A percentile compares a stretch with the other conserved stretches of the same genome.
phyloP scores from a whole-genome alignment of 2,797 vertebrate species.

The Dicrostonyx torquatus region DNA sequence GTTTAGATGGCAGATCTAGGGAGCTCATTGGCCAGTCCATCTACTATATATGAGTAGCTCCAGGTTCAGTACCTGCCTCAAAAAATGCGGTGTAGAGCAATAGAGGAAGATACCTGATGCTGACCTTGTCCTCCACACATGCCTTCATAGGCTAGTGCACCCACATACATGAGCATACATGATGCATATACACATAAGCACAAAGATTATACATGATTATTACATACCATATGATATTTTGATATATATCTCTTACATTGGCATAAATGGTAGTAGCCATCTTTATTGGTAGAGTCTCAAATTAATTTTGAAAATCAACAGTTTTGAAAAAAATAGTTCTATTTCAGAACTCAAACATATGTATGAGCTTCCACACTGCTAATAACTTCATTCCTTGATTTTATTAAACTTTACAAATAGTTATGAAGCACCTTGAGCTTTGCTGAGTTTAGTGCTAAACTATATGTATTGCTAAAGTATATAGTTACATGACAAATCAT shows the following conservation, averaged over 20 bases:
- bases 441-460: neutral
- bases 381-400: constrained; percentile 24
- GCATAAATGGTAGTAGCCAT: neutral
- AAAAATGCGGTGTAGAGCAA: neutral
- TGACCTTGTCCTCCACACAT: neutral
- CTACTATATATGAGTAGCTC: neutral
- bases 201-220: neutral
- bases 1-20: neutral
- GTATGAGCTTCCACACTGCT: neutral
- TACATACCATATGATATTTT: neutral
- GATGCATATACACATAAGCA: neutral
- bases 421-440: neutral
- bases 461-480: constrained; percentile 28
- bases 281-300: constrained; percentile 2
- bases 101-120: neutral
- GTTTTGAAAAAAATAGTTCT: neutral
- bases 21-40: neutral
- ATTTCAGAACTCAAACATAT: neutral
- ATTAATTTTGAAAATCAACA: constrained; percentile 35
- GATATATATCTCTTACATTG: neutral
- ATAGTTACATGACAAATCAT: constrained; percentile 18
- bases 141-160: neutral
- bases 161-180: neutral
- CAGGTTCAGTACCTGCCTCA: neutral
- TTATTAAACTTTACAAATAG: constrained; percentile 41